Evolutionary conservation across 35 echinoderm and acorn worm genomes (phyloP).

Genomic region (Eucidaris tribuloides): DNA sequence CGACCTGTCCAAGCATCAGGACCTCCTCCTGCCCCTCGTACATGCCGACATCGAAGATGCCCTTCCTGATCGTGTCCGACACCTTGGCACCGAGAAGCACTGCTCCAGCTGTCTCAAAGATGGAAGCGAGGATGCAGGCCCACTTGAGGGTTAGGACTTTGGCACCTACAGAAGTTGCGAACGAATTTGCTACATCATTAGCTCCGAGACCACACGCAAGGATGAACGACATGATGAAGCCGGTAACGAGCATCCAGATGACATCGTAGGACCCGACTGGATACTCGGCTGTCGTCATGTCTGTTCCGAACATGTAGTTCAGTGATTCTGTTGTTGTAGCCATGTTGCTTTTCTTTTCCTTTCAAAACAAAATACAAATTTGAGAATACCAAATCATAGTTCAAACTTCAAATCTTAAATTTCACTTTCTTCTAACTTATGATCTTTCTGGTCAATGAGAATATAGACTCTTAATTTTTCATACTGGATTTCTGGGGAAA

Average conservation of each 20-base stretch:
- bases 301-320: no score
- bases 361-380: no score
- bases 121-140: constrained; percentile 78
- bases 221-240: constrained; percentile 87
- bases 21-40: constrained; percentile 84
- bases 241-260: constrained; percentile 74
- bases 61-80: constrained; percentile 83
- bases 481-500: no score
- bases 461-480: no score
- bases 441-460: no score
- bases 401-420: no score
- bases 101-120: constrained; percentile 93
- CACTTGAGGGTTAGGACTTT: constrained; percentile 61
- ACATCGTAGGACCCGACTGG: neutral
- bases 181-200: constrained; percentile 92
- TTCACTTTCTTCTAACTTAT: no score
- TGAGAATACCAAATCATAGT: no score
- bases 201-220: constrained; percentile 86
- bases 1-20: constrained; percentile 79
- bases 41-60: constrained; percentile 86
- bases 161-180: constrained; percentile 78
- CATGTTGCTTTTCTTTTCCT: no score
- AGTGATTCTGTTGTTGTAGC: no score
- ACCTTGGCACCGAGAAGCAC: constrained; percentile 92
- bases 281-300: neutral